A percentile compares a stretch with the other conserved stretches of the same genome.
phyloP scores from a whole-genome alignment of 2,888 invertebrate species.

The Drosophila multiciliata region DNA sequence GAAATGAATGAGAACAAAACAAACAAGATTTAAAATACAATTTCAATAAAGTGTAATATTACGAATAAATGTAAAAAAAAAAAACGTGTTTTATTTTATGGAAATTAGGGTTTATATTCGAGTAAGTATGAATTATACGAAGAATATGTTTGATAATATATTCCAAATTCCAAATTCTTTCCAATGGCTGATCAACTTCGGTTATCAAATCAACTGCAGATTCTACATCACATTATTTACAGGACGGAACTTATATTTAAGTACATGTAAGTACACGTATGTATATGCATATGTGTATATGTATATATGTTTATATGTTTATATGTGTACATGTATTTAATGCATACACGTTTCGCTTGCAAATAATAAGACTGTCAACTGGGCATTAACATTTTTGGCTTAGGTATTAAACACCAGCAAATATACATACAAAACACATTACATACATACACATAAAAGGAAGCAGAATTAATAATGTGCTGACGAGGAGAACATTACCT shows the following conservation, averaged over 20 bases:
- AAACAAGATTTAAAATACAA: conserved; percentile 34
- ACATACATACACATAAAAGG: not conserved
- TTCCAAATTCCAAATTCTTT: too few species aligned
- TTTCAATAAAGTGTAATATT: conserved; percentile 60
- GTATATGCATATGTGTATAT: not conserved
- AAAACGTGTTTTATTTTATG: not conserved
- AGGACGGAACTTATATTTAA: not conserved
- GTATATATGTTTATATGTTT: not conserved
- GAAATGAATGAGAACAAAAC: conserved; percentile 10
- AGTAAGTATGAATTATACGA: not conserved
- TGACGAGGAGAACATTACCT: conserved; percentile 7
- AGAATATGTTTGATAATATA: not conserved
- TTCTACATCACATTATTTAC: not conserved
- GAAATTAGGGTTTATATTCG: not conserved
- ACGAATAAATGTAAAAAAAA: not conserved
- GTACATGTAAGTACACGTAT: conserved; percentile 1
- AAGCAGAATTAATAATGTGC: conserved; percentile 6
- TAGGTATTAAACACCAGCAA: not conserved
- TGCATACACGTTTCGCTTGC: conserved; percentile 1
- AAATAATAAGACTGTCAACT: conserved; percentile 12
- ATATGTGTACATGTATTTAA: conserved; percentile 3
- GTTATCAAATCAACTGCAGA: not conserved
- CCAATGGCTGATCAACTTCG: not conserved
- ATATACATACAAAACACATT: not conserved
- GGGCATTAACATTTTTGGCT: conserved; percentile 7